Evolutionary conservation across 2,797 vertebrate genomes (phyloP).

Genomic region (Acropternis orthonyx): DNA sequence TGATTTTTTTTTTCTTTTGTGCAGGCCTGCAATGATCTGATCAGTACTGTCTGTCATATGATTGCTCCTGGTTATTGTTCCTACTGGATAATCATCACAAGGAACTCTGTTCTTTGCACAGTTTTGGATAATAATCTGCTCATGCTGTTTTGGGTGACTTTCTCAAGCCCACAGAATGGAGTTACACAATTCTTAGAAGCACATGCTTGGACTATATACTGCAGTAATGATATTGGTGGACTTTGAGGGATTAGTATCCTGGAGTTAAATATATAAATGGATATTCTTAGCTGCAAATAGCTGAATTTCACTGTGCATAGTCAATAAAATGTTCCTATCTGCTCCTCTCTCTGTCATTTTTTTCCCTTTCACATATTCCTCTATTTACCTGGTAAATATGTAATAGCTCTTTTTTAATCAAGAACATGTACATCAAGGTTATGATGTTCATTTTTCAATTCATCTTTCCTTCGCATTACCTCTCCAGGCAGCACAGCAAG

Average conservation of each 20-base stretch:
- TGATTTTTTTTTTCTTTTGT: not conserved
- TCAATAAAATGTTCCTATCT: not conserved
- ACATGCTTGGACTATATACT: not conserved
- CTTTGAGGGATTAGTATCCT: not conserved
- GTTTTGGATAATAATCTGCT: not conserved
- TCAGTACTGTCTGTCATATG: conserved; percentile 21
- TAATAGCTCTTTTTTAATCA: not conserved
- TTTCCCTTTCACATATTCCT: not conserved
- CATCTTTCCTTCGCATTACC: not conserved
- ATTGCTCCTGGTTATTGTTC: conserved; percentile 35
- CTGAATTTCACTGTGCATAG: not conserved
- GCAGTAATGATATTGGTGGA: not conserved
- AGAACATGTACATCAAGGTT: not conserved
- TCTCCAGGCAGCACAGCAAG: not conserved
- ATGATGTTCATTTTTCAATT: not conserved
- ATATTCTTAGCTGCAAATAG: not conserved
- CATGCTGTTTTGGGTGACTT: not conserved
- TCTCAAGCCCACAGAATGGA: not conserved
- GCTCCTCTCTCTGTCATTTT: not conserved
- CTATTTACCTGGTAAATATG: rapidly evolving
- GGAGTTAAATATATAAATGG: not conserved
- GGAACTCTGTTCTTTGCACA: not conserved
- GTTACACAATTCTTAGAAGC: not conserved
- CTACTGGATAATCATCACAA: not conserved
- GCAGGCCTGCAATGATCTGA: conserved; percentile 27